Evolutionary conservation across 2,888 invertebrate genomes (phyloP), one percentile per base, ranked within the genome.

Genomic region (Pelosia muscerda): DNA sequence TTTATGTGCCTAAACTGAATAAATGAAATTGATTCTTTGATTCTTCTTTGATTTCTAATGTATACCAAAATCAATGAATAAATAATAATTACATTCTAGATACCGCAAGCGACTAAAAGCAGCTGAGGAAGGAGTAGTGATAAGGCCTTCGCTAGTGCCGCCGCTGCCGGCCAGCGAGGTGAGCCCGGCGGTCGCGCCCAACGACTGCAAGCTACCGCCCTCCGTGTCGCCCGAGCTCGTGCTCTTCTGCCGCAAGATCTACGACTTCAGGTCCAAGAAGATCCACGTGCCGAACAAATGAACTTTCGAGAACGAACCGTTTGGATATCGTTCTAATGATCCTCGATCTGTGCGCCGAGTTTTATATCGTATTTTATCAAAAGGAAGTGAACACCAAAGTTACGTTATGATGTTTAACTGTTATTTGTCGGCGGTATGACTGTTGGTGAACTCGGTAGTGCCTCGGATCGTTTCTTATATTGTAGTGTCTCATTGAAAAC

Each of bases 201-300:
- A 92, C 87, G 96, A 90, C 96, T 95, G 87, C 96, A 97, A 81
- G 95, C 97, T 91, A 89, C 97, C 92, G 92, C 96, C 93, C 92
- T 73, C 91, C 49, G 93, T 95, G 25, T 96, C 97, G 67, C 96
- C 97, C 11, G 99, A 99, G 84, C 96, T 98, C 90, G 98, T 99
- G 57, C 98, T 99, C 90, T 98, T 99, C 95, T 99, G 99, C 92
- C 97, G 98, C 62, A 97, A 98, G 83, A 88, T 99, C 71, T 99
- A 99, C 95, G 99, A 99, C 94, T 98, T 98, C 95, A 96, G 98
- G 81, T 97, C 98, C 84, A 98, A 98, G 88, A 95, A 97, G 82
- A 96, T 97, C 74, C 92, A 93, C 76, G 89, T 91, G 19, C 93
- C 92, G 61, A 92, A 90, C 87, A 94, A 95, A 84, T 95, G 94